Evolutionary conservation across 2,113 vertebrate genomes (phyloP).

Genomic region (Tetrao urogallus): DNA sequence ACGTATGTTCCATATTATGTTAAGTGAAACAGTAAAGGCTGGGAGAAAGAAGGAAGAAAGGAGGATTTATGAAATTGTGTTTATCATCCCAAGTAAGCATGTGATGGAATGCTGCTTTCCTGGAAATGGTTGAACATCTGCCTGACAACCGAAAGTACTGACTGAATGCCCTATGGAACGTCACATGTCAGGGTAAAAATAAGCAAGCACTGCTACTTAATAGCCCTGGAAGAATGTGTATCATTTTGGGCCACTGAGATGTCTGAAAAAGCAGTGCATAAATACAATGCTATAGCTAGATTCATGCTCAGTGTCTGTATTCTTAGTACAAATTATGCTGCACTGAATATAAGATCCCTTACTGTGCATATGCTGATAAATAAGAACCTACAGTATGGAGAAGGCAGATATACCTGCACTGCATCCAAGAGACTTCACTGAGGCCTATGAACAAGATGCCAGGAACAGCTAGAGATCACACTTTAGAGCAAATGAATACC

Average conservation of each 20-base stretch:
- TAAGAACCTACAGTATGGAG: background rate
- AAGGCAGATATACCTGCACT: background rate
- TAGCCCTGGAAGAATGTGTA: background rate
- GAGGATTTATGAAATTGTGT: background rate
- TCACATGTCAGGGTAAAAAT: background rate
- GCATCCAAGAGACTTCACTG: background rate
- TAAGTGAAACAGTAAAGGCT: background rate
- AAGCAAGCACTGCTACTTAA: background rate
- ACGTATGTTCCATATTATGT: too few species aligned
- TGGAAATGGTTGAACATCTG: background rate
- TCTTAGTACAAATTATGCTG: background rate
- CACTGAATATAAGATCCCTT: background rate
- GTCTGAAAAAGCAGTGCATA: background rate
- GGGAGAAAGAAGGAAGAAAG: background rate
- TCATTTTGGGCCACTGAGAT: background rate
- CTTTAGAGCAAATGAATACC: background rate
- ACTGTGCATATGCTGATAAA: background rate
- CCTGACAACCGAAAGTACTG: background rate
- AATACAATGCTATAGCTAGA: background rate
- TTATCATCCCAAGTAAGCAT: background rate
- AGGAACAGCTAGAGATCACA: background rate
- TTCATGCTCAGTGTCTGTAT: rapidly evolving
- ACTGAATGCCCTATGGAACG: background rate
- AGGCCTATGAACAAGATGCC: background rate
- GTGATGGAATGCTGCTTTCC: background rate